phyloP scores from a whole-genome alignment of 2,113 vertebrate genomes.

The Pseudorhombus dupliciocellatus region DNA sequence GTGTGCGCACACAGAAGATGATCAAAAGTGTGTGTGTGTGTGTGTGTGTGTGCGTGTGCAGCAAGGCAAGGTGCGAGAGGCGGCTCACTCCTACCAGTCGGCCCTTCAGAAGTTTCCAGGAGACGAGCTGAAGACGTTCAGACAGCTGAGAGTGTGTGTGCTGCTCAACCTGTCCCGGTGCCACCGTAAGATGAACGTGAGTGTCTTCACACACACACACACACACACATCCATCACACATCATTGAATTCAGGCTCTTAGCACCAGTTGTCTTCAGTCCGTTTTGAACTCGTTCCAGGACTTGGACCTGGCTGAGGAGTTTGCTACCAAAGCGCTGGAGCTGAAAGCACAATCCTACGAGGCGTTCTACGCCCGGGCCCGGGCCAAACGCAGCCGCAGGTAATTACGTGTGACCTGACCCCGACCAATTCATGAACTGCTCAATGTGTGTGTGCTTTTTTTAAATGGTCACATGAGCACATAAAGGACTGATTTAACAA shows the following conservation, averaged over 20 bases:
- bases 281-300: conserved; percentile 64
- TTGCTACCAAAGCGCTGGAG: conserved; percentile 96
- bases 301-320: conserved; percentile 91
- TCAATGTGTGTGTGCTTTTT: neutral
- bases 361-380: conserved; percentile 89
- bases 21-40: conserved; percentile 23
- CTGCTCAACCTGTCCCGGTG: conserved; percentile 97
- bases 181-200: conserved; percentile 97
- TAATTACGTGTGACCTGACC: conserved; percentile 38
- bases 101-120: conserved; percentile 98
- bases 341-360: conserved; percentile 98
- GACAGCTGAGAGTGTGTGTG: conserved; percentile 94
- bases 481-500: too few relatives aligned
- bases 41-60: conserved; percentile 54
- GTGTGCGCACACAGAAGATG: conserved; percentile 3
- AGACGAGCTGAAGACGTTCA: conserved; percentile 95
- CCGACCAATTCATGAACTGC: neutral
- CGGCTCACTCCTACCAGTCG: conserved; percentile 94
- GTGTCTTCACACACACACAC: conserved; percentile 35
- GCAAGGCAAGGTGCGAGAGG: conserved; percentile 97
- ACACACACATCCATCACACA: too few relatives aligned
- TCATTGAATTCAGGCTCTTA: too few relatives aligned
- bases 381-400: conserved; percentile 82
- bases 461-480: too few relatives aligned
- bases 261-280: neutral